These are phyloP conservation scores for Anniella stebbinsi DNA, from an alignment of 2,797 vertebrate genomes.

Conservation along the genomic window DNA sequence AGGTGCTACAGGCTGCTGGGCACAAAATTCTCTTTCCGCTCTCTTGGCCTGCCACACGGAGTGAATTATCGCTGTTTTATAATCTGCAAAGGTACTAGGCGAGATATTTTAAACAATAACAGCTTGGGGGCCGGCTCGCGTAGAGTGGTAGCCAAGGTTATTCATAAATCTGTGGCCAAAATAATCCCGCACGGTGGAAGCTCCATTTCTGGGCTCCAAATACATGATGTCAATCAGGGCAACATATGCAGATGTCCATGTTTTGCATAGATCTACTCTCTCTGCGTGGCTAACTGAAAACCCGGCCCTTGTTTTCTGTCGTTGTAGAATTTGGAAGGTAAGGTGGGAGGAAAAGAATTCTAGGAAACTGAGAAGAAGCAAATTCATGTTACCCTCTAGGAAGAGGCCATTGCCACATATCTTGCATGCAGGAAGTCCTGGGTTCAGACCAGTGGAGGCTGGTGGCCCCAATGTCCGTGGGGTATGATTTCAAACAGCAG, in stretches of 20 bases:
- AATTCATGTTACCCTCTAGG: not conserved
- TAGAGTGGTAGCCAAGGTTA: constrained; percentile 15
- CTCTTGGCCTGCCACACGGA: constrained; percentile 58
- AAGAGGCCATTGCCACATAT: not conserved
- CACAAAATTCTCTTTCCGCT: constrained; percentile 47
- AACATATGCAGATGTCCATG: constrained; percentile 6
- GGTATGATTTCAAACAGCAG: not conserved
- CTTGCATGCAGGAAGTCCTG: not conserved
- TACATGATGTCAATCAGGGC: not conserved
- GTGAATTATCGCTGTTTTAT: constrained; percentile 50
- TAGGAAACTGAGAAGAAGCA: not conserved
- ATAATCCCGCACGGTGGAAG: not conserved
- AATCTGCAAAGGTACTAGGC: constrained; percentile 9
- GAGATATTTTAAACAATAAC: constrained; percentile 48
- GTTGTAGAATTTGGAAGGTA: not conserved
- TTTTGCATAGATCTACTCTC: not conserved
- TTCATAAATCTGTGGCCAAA: constrained; percentile 40
- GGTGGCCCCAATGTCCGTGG: too few species aligned
- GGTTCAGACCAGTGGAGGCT: too few species aligned
- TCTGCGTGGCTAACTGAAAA: not conserved
- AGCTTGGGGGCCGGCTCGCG: constrained; percentile 56
- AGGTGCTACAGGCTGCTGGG: constrained; percentile 42
- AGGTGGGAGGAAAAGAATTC: not conserved
- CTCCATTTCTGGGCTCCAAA: not conserved
- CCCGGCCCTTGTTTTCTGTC: not conserved